These are phyloP conservation scores for Drosophila nannoptera DNA, from an alignment of 1,140 invertebrate genomes.

Conservation along the genomic window DNA sequence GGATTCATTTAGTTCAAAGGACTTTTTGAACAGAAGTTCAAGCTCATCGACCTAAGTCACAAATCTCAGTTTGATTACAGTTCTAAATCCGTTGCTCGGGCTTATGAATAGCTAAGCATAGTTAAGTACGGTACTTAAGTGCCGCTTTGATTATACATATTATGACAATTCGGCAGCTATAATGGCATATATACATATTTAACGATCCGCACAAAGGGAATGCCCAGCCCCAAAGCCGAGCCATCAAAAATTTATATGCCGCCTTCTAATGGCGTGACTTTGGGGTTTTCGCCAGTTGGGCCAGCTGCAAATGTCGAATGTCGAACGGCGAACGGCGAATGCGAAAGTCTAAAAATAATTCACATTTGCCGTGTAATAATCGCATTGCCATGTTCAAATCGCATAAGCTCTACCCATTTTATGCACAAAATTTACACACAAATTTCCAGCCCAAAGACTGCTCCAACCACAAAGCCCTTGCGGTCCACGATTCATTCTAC, in stretches of 20 bases:
- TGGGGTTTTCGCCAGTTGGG: constrained; percentile 16
- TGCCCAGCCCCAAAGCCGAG: constrained; percentile 32
- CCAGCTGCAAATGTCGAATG: not conserved
- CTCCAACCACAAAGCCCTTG: not conserved
- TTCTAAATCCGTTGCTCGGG: not conserved
- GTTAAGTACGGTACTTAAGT: constrained; percentile 2
- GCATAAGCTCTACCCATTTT: constrained; percentile 41
- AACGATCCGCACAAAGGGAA: constrained; percentile 6
- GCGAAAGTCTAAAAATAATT: constrained; percentile 14
- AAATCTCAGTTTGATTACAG: too few species aligned
- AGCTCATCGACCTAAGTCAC: too few species aligned
- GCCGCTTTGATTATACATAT: constrained; percentile 12
- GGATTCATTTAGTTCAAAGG: too few species aligned
- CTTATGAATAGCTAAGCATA: constrained; percentile 9
- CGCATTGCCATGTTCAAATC: constrained; percentile 53
- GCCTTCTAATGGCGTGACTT: constrained; percentile 46
- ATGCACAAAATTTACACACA: constrained; percentile 57
- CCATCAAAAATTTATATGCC: constrained; percentile 53
- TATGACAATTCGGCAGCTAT: not conserved
- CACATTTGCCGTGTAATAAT: constrained; percentile 42
- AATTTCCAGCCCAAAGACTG: constrained; percentile 31
- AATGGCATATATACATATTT: not conserved
- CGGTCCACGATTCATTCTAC: constrained; percentile 6
- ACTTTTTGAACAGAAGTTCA: too few species aligned
- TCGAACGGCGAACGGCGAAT: not conserved